These are phyloP conservation scores for Pangasius mekongensis DNA, from an alignment of 2,797 vertebrate species.

Conservation along the genomic window DNA sequence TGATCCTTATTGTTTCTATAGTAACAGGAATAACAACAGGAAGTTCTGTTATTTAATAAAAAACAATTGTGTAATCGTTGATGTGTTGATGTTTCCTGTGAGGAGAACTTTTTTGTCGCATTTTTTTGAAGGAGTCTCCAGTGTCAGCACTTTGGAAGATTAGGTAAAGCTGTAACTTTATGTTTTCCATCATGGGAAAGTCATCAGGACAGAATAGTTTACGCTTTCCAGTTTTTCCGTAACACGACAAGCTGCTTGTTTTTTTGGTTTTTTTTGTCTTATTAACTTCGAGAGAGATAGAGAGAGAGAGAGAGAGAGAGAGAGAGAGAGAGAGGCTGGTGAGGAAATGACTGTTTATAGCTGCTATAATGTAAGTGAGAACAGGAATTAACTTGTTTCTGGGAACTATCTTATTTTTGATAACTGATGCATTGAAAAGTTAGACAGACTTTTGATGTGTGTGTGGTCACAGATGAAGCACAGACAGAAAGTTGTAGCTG, in stretches of 20 bases:
- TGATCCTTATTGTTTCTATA: neutral
- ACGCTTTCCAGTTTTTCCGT: neutral
- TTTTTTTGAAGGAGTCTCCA: neutral
- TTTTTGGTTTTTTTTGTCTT: no score
- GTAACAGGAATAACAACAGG: neutral
- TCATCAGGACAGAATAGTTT: neutral
- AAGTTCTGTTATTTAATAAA: neutral
- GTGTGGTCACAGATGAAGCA: neutral
- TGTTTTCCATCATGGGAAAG: neutral
- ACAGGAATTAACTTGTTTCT: neutral
- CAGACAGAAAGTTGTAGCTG: neutral
- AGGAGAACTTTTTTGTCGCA: neutral
- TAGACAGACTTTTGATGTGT: neutral
- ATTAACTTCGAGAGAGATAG: no score
- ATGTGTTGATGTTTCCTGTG: no score
- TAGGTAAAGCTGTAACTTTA: neutral
- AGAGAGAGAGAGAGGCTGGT: neutral
- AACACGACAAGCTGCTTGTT: neutral
- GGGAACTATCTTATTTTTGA: neutral
- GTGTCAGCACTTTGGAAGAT: neutral
- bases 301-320: no score
- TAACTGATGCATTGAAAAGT: neutral
- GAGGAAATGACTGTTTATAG: neutral
- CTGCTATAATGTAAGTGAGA: neutral
- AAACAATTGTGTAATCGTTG: no score